Base-by-base conservation (phyloP, 2,113 vertebrate species). In the Hippopotamus amphibius region DNA sequence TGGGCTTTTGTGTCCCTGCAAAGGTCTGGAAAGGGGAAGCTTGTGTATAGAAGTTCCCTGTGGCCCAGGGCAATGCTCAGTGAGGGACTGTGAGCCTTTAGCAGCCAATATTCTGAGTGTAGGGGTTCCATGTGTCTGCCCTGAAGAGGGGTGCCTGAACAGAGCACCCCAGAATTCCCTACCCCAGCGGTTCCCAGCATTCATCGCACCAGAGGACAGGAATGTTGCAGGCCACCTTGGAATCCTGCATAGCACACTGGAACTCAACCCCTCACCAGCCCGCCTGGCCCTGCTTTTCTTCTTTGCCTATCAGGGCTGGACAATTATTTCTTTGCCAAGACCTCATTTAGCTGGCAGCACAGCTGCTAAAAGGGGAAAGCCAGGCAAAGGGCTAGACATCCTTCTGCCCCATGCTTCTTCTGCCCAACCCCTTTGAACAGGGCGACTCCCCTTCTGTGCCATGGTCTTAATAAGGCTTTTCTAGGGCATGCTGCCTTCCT, bases 401-500 rank as follows among this genome's bases (percentile, higher is more conserved):
- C 55, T 57, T 55, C 81, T 71, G 48, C 48, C 33, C 37, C 77
- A 3, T 5, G 30, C 61, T 41, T 55, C 88, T 85, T 55, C 66
- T 85, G 19, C 21, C 81, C 61, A 15, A n/a, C 9, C 63, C 65
- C 76, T 95, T 21, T 66, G 84, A 88, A 80, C 41, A 37, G 28
- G 79, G 33, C 21, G 9, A 48, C 57, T 82, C 63, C 88, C 93
- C 84, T 92, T 55, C 41, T 28, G 1, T 19, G 33, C 37, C 77
- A 17, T 30, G 55, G 87, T 59, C 83, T 65, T 80, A 59, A 91
- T 80, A 30, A 65, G 24, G 81, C 55, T 88, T 96, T 97, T 68
- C 59, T 93, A 69, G 61, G 71, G 33, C 96, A 66, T 13, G 19
- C 85, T 95, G 90, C 88, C 6, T 95, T 82, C 90, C 87, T 90